phyloP scores from a whole-genome alignment of 1,140 invertebrate species.

The Drosophila neocordata region DNA sequence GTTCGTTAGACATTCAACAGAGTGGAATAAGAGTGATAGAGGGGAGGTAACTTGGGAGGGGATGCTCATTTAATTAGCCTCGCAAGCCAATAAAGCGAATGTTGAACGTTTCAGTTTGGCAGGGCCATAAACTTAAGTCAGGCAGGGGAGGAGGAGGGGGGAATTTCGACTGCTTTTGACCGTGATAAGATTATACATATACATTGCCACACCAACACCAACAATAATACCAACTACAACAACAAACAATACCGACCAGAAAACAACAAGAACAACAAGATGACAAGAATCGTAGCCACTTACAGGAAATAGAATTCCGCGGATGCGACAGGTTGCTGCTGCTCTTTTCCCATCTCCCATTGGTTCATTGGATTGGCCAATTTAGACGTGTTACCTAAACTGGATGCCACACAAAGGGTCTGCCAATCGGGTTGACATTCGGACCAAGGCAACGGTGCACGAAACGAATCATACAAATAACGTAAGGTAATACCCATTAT shows the following conservation, averaged over 20 bases:
- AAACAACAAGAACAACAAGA: slow-evolving; percentile 70
- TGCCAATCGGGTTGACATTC: slow-evolving; percentile 86
- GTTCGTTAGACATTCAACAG: slow-evolving; percentile 27
- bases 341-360: background rate
- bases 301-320: slow-evolving; percentile 82
- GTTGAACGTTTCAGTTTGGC: slow-evolving; percentile 43
- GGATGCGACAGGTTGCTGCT: slow-evolving; percentile 62
- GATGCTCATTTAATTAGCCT: slow-evolving; percentile 67
- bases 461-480: slow-evolving; percentile 87
- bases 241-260: slow-evolving; percentile 57
- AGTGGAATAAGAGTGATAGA: slow-evolving; percentile 1
- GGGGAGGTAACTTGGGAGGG: background rate
- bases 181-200: slow-evolving; percentile 65
- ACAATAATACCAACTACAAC: slow-evolving; percentile 28
- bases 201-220: slow-evolving; percentile 22
- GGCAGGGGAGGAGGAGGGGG: slow-evolving; percentile 20
- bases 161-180: slow-evolving; percentile 39
- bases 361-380: slow-evolving; percentile 27
- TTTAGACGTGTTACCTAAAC: slow-evolving; percentile 45
- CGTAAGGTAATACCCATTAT: slow-evolving; percentile 88
- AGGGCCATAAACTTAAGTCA: slow-evolving; percentile 62
- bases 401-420: slow-evolving; percentile 82
- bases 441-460: slow-evolving; percentile 87
- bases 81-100: slow-evolving; percentile 62
- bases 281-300: slow-evolving; percentile 53